Conservation (phyloP, 2,797 vertebrate species). For the Lithobates sylvaticus region DNA sequence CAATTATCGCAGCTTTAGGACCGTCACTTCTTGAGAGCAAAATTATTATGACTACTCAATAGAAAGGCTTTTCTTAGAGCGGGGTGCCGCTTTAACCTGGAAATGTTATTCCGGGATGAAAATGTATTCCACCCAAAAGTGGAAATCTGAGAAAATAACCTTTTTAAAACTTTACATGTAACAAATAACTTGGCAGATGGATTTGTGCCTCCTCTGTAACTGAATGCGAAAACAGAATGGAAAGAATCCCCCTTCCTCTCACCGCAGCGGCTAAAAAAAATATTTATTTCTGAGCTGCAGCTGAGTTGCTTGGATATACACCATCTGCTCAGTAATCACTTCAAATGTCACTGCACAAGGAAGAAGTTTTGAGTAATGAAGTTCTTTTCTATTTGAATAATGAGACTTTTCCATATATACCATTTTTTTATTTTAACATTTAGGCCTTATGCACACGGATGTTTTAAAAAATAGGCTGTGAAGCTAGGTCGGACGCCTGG, state of each 20-base stretch:
- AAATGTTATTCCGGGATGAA: not conserved
- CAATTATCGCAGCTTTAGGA: too few relatives aligned
- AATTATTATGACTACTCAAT: too few relatives aligned
- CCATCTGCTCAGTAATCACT: conserved; percentile 37
- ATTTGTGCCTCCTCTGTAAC: not conserved
- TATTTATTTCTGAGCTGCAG: conserved; percentile 37
- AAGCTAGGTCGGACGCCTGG: too few relatives aligned
- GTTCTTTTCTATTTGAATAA: not conserved
- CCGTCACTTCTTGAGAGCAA: too few relatives aligned
- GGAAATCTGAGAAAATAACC: conserved; percentile 17
- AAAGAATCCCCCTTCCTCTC: conserved; percentile 14
- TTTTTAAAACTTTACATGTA: conserved; percentile 13
- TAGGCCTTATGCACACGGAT: too few relatives aligned
- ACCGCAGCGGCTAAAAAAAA: conserved; percentile 28
- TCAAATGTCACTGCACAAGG: conserved; percentile 40
- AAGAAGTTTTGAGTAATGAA: not conserved
- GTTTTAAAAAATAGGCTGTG: too few relatives aligned
- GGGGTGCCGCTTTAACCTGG: too few relatives aligned
- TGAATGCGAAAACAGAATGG: conserved; percentile 14
- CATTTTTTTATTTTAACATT: too few relatives aligned
- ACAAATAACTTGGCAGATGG: conserved; percentile 37
- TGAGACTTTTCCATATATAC: not conserved
- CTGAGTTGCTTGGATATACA: conserved; percentile 33
- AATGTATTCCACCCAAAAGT: not conserved
- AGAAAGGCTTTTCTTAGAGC: too few relatives aligned